Percentiles rank a stretch among this genome's conserved stretches.
phyloP scores from a whole-genome alignment of 1,140 invertebrate genomes.

The Drosophila sturtevanti region DNA sequence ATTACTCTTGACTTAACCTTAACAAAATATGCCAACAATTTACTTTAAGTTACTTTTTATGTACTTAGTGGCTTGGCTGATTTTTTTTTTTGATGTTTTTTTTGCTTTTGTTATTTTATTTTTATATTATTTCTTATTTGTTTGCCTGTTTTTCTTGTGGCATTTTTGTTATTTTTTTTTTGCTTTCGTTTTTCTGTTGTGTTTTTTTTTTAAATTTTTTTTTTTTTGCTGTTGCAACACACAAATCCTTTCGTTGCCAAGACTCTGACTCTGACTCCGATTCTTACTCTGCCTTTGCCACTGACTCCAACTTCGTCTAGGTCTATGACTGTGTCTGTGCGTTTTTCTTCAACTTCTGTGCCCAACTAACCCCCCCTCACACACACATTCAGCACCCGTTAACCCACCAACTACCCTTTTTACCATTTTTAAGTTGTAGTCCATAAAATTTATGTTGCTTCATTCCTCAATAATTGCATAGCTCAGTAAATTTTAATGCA shows the following conservation, averaged over 20 bases:
- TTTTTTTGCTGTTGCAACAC: slow-evolving; percentile 32
- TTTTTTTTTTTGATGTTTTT: neutral
- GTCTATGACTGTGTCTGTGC: slow-evolving; percentile 40
- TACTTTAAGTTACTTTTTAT: slow-evolving; percentile 78
- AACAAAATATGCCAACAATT: slow-evolving; percentile 80
- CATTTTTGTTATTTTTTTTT: neutral
- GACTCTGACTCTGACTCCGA: slow-evolving; percentile 23
- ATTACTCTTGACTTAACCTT: slow-evolving; percentile 66
- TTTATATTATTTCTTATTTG: neutral
- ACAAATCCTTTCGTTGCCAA: slow-evolving; percentile 49
- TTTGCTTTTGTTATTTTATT: neutral
- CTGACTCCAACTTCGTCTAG: slow-evolving; percentile 4
- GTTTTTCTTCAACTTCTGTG: slow-evolving; percentile 23
- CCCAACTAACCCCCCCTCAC: neutral
- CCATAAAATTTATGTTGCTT: slow-evolving; percentile 79
- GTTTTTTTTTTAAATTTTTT: slow-evolving; percentile 11
- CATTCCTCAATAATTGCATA: slow-evolving; percentile 81
- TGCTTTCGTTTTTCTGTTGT: slow-evolving; percentile 23
- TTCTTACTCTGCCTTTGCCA: slow-evolving; percentile 23
- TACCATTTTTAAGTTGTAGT: slow-evolving; percentile 44
- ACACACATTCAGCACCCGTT: too few relatives aligned
- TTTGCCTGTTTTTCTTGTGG: slow-evolving; percentile 34
- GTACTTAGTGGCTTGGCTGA: slow-evolving; percentile 74
- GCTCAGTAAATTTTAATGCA: slow-evolving; percentile 81
- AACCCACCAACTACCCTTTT: neutral